Base-by-base conservation (phyloP, 1,140 invertebrate species). In the Mizuhopecten yessoensis region DNA sequence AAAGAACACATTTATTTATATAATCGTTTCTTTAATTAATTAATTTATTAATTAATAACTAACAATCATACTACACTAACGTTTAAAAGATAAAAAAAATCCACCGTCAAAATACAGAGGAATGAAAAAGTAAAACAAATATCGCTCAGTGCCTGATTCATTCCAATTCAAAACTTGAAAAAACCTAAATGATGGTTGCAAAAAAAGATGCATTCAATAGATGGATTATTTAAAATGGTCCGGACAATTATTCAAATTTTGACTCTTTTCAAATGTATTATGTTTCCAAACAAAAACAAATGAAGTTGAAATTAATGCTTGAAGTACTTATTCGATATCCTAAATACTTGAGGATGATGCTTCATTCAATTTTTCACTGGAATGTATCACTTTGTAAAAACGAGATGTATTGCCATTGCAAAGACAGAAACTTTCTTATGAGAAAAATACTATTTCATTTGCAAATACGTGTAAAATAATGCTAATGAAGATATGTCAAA, bases 1-100 rank as follows among this genome's bases (percentile, higher is more conserved):
- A 75, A 75, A 75, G 57, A 75, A 75, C 57, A 75, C 57, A 75
- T 75, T 75, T 29, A 75, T 75, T 75, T 75, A 75, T 75, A 75
- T 75, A 75, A 75, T 75, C 57, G 57, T 75, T 75, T 75, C 57
- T 75, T 75, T 75, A 75, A 75, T 75, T 75, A 57, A 39, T 39
- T 39, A 75, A 75, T 75, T 75, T 11, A 39, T 39, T 39, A 39
- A 57, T 57, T 3, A 75, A 75, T 75, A 75, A 75, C 57, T 75
- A 75, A 75, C 57, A 75, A 75, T 75, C 57, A 75, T 75, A 75
- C 57, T 75, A 75, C 57, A 75, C 57, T 75, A 75, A 75, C n/a
- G 1, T 75, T 75, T 75, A 75, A 75, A 75, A 75, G 57, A 75
- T 75, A 75, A 75, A 75, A 75, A 75, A 75, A 75, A 75, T 75